Evolutionary conservation across 2,113 vertebrate genomes (phyloP), one percentile per base, ranked within the genome.

Genomic region (Pomatorhinus ruficollis): DNA sequence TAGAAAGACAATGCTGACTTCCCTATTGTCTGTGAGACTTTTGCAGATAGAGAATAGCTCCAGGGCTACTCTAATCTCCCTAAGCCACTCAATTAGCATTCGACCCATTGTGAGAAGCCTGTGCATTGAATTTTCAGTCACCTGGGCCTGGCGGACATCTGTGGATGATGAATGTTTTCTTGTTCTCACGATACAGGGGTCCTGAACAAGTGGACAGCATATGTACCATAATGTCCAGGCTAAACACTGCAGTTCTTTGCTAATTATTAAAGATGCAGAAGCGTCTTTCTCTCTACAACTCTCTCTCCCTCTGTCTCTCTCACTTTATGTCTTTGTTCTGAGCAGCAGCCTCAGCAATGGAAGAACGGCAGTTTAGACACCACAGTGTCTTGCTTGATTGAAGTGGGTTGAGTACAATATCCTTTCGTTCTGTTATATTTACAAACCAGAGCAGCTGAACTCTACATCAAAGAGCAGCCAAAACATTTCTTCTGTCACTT

Each of bases 101-200:
- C 75, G 91, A 97, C 96, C 96, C 95, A 97, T 98, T 97, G 96
- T 98, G 96, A 97, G 91, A 95, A 97, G 84, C 72, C 77, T 93
- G 76, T 87, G 78, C 79, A 96, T 95, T 96, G 90, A 96, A 95
- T 97, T 95, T 96, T 86, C 86, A 97, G 97, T 98, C 98, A 98
- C 98, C 98, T 98, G 98, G 97, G 97, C 96, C 97, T 97, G 96
- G 95, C 63, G 54, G 98, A 98, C 97, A 98, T 98, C 97, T 98
- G 97, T 96, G 96, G 94, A 98, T 98, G 97, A 98, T 98, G 97
- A 98, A 97, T 97, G 97, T 98, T 98, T 95, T 84, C 97, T 98
- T 98, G 97, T 98, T 98, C 97, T 96, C 96, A 89, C 75, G 90
- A 96, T 88, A 96, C 93, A 96, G 93, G 95, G 93, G 95, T 98